A percentile compares a stretch with the other conserved stretches of the same genome.
phyloP scores from a whole-genome alignment of 2,113 vertebrate species.

The Herpetotheres cachinnans region DNA sequence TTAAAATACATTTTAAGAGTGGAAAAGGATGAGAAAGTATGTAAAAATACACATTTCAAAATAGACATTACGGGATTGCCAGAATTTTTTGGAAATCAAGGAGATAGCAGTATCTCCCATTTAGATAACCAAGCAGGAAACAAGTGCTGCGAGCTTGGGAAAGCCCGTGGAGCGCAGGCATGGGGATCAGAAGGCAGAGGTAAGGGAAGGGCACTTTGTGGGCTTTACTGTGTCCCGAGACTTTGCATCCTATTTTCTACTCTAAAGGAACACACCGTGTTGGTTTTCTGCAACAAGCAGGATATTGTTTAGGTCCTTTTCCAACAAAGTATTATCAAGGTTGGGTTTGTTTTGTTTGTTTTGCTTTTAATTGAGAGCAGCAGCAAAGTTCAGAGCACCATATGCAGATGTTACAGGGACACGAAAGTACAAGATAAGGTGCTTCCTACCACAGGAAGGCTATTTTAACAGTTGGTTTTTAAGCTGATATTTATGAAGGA shows the following conservation, averaged over 20 bases:
- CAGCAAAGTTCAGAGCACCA: slow-evolving; percentile 46
- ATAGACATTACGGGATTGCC: not conserved
- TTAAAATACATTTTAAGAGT: not conserved
- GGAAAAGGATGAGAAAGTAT: not conserved
- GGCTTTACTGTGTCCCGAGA: slow-evolving; percentile 12
- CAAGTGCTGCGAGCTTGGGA: not conserved
- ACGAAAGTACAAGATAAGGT: slow-evolving; percentile 69
- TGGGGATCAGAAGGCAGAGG: slow-evolving; percentile 27
- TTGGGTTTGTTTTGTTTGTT: not conserved
- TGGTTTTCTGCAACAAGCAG: slow-evolving; percentile 47
- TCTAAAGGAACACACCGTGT: not conserved
- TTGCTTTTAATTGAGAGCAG: slow-evolving; percentile 24
- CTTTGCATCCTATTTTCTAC: slow-evolving; percentile 11
- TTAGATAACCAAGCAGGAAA: slow-evolving; percentile 5
- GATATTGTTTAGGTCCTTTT: slow-evolving; percentile 42
- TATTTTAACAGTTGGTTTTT: slow-evolving; percentile 46
- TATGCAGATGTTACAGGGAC: slow-evolving; percentile 50
- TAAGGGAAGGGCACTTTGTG: slow-evolving; percentile 29
- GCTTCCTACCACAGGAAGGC: slow-evolving; percentile 68
- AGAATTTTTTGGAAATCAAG: not conserved
- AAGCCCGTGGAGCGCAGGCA: not conserved
- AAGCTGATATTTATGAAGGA: slow-evolving; percentile 47
- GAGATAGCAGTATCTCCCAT: slow-evolving; percentile 16
- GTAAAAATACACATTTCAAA: not conserved
- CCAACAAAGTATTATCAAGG: slow-evolving; percentile 56